A percentile compares a stretch with the other conserved stretches of the same genome.
Conservation (phyloP, 2,113 vertebrate genomes). For the Microcebus griseorufus region DNA sequence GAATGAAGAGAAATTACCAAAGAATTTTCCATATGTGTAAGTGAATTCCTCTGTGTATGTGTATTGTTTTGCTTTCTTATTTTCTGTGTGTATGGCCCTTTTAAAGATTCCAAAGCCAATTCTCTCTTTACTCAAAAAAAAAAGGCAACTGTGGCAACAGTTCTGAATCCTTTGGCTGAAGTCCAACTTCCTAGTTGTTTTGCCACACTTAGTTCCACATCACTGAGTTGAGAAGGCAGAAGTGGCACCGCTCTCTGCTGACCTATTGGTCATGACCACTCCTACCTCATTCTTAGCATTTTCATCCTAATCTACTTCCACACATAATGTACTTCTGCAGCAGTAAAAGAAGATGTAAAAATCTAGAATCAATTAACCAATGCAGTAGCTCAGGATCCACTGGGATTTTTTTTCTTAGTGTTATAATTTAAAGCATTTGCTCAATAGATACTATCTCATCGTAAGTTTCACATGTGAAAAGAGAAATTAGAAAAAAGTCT, state of each 20-base stretch:
- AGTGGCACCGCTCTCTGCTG: slow-evolving; percentile 76
- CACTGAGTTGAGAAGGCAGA: slow-evolving; percentile 82
- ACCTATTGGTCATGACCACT: slow-evolving; percentile 84
- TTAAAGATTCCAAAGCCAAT: slow-evolving; percentile 55
- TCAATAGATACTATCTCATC: background rate
- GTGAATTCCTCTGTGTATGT: slow-evolving; percentile 68
- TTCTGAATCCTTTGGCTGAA: slow-evolving; percentile 85
- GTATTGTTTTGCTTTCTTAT: slow-evolving; percentile 53
- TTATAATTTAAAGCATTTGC: slow-evolving; percentile 51
- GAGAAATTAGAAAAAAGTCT: background rate
- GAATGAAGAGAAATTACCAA: slow-evolving; percentile 81
- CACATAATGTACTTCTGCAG: slow-evolving; percentile 57
- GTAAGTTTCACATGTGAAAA: background rate
- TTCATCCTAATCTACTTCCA: slow-evolving; percentile 69
- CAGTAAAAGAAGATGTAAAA: slow-evolving; percentile 50
- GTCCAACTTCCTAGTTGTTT: slow-evolving; percentile 84
- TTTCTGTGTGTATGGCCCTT: slow-evolving; percentile 64
- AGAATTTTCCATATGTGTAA: slow-evolving; percentile 53
- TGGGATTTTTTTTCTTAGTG: background rate
- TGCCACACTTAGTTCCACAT: slow-evolving; percentile 87
- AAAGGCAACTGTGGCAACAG: slow-evolving; percentile 55
- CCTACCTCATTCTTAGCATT: slow-evolving; percentile 81
- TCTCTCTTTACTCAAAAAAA: slow-evolving; percentile 46
- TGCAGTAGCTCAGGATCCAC: background rate
- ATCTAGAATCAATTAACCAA: slow-evolving; percentile 23